Conservation (phyloP, 2,888 invertebrate species). For the Aleiodes alternator region DNA sequence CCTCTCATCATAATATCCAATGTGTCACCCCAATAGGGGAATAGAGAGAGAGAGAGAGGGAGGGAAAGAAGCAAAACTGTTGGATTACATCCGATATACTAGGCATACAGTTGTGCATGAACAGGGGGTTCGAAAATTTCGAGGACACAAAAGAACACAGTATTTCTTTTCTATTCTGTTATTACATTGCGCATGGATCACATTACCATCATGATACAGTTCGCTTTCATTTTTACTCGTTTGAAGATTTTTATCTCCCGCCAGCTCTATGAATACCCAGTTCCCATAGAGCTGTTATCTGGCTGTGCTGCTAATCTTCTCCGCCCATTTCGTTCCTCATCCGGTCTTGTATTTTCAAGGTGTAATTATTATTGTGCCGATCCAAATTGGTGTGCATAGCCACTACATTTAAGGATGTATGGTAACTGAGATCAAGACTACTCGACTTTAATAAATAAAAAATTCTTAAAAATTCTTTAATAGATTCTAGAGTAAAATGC, state of each 20-base stretch:
- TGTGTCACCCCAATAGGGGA: conserved; percentile 33
- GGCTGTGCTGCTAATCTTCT: neutral
- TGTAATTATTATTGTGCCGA: neutral
- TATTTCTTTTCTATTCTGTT: conserved; percentile 64
- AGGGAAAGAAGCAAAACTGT: neutral
- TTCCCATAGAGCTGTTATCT: conserved; percentile 42
- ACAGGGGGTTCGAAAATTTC: conserved; percentile 29
- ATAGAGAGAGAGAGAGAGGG: neutral
- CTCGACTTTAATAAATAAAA: too few species aligned
- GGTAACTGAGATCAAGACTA: too few species aligned
- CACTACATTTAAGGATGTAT: too few species aligned
- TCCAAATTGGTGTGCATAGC: too few species aligned
- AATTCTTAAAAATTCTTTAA: too few species aligned
- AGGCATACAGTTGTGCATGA: conserved; percentile 40
- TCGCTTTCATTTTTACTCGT: conserved; percentile 48
- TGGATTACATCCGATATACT: conserved; percentile 31
- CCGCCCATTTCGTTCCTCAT: neutral
- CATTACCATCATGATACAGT: conserved; percentile 59
- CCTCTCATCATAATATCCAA: conserved; percentile 63
- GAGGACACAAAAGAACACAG: conserved; percentile 47
- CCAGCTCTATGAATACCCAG: conserved; percentile 41
- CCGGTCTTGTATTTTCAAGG: neutral
- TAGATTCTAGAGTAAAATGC: too few species aligned
- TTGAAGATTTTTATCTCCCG: conserved; percentile 54
- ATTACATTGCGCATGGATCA: conserved; percentile 69